Conservation (phyloP, 2,888 invertebrate genomes). For the Diaphora mendica region DNA sequence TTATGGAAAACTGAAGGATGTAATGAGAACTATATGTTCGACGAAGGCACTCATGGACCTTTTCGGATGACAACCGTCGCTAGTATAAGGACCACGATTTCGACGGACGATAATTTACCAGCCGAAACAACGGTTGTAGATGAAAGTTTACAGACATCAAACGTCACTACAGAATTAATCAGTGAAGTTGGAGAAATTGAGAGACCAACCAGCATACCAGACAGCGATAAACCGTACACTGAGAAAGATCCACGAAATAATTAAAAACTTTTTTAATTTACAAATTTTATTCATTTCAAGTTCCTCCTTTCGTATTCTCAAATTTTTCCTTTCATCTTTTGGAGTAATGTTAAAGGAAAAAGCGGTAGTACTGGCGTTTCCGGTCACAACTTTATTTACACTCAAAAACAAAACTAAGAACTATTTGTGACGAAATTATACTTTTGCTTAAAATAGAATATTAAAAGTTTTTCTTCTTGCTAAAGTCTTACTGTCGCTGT, state of each 20-base stretch:
- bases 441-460: no score
- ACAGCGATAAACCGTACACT: not conserved
- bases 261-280: not conserved
- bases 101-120: not conserved
- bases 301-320: not conserved
- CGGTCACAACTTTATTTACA: not conserved
- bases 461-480: no score
- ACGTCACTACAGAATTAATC: not conserved
- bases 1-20: slow-evolving; percentile 53
- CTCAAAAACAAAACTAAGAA: not conserved
- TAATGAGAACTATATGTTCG: slow-evolving; percentile 27
- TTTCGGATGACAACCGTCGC: slow-evolving; percentile 12
- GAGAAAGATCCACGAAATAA: not conserved
- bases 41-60: slow-evolving; percentile 21
- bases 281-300: not conserved
- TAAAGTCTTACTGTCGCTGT: not conserved
- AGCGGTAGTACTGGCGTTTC: not conserved
- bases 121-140: slow-evolving; percentile 11
- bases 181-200: not conserved
- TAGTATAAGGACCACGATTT: slow-evolving; percentile 25
- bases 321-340: not conserved
- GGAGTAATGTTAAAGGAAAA: not conserved
- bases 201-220: not conserved
- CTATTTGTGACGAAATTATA: not conserved
- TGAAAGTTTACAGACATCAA: slow-evolving; percentile 22